Conservation (phyloP, 2,888 invertebrate genomes). For the Rotaria magnacalcarata region DNA sequence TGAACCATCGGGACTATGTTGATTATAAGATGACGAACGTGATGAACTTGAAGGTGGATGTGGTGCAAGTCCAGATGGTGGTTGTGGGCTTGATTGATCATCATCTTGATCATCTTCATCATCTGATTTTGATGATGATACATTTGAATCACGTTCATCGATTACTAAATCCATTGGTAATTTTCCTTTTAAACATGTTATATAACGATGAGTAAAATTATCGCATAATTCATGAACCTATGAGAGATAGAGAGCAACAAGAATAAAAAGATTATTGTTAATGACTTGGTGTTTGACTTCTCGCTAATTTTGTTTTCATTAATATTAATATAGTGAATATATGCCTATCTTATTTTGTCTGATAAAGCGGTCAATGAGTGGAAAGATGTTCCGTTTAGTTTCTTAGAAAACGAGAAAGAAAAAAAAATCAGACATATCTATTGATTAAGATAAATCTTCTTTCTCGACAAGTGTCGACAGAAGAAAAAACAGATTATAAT, state of each 20-base stretch:
- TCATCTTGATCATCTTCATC: constrained; percentile 35
- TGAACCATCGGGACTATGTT: constrained; percentile 20
- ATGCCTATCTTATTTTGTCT: not conserved
- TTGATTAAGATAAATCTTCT: constrained; percentile 32
- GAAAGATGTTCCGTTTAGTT: not conserved
- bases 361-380: constrained; percentile 34
- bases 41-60: constrained; percentile 7
- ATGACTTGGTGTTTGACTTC: not conserved
- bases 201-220: constrained; percentile 99
- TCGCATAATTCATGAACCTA: constrained; percentile 99
- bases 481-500: not conserved
- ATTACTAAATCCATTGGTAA: constrained; percentile 99
- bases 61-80: constrained; percentile 28
- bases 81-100: constrained; percentile 14
- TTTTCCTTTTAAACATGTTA: constrained; percentile 99
- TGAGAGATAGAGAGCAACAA: constrained; percentile 49
- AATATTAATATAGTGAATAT: not conserved
- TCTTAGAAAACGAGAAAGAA: not conserved
- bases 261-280: not conserved
- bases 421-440: not conserved
- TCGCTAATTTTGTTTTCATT: not conserved
- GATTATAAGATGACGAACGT: constrained; percentile 24
- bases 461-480: constrained; percentile 34
- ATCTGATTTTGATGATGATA: constrained; percentile 36
- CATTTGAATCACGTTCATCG: constrained; percentile 70